Percentiles rank a stretch among this genome's conserved stretches.
Evolutionary conservation across 30 jellyfish, hydroid and myxozoan species (phyloP).

Genomic region (Mastigias papua): DNA sequence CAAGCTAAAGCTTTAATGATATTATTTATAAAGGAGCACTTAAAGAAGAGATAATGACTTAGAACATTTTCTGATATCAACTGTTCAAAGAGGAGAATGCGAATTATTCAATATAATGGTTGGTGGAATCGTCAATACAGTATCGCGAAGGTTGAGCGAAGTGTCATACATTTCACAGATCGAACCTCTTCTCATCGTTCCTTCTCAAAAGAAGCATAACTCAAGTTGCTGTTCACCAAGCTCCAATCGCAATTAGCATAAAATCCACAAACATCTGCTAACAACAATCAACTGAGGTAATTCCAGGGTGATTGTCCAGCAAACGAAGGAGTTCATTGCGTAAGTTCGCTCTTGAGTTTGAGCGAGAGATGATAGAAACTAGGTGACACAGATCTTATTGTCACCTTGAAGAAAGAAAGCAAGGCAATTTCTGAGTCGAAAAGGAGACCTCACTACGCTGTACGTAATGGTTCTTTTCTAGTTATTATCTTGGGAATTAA

Average conservation of each 20-base stretch:
- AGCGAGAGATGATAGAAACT: neutral
- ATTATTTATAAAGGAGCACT: constrained; percentile 8
- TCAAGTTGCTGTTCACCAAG: too few relatives aligned
- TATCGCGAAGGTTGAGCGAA: neutral
- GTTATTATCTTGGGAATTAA: constrained; percentile 46
- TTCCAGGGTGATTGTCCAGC: neutral
- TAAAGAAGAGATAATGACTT: constrained; percentile 5
- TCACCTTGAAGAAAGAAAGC: neutral
- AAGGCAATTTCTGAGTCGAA: neutral
- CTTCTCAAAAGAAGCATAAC: too few relatives aligned
- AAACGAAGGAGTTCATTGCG: neutral
- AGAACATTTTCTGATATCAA: constrained; percentile 6
- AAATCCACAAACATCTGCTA: neutral
- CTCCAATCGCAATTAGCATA: neutral
- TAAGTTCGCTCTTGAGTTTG: neutral
- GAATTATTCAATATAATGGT: neutral
- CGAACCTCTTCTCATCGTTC: too few relatives aligned
- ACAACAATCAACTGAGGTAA: neutral
- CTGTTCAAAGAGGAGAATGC: neutral
- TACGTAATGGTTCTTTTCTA: neutral
- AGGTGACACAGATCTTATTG: neutral
- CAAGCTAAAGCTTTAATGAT: neutral
- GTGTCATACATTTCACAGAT: too few relatives aligned
- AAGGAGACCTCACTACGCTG: neutral
- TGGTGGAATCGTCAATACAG: neutral